phyloP scores from a whole-genome alignment of 2,797 vertebrate species.

The Heliangelus exortis region DNA sequence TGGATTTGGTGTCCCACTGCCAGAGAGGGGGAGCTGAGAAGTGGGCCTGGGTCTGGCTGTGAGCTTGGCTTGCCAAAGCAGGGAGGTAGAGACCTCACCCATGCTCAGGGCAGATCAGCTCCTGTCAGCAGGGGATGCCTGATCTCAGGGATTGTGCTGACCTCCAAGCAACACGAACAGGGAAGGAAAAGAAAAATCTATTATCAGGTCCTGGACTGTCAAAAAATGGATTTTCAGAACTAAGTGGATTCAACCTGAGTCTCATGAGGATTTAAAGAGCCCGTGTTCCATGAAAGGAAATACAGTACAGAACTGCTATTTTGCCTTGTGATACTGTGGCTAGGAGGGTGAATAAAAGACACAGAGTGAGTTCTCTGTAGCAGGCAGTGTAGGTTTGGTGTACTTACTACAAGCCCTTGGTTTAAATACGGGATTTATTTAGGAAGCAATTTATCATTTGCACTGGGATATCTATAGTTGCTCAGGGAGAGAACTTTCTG shows the following conservation, averaged over 20 bases:
- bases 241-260: not conserved
- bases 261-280: not conserved
- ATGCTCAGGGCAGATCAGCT: not conserved
- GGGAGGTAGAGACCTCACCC: not conserved
- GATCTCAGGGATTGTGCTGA: fast-evolving
- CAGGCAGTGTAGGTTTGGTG: not conserved
- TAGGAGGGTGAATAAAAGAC: not conserved
- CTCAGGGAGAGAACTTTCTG: not conserved
- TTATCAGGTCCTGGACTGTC: not conserved
- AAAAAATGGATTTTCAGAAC: not conserved
- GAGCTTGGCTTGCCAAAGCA: not conserved
- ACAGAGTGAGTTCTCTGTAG: not conserved
- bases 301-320: not conserved
- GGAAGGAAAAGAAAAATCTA: not conserved
- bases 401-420: not conserved
- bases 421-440: not conserved
- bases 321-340: not conserved
- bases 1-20: not conserved
- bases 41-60: not conserved
- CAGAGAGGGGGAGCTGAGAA: not conserved
- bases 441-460: not conserved
- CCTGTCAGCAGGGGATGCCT: not conserved
- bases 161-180: not conserved
- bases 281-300: not conserved
- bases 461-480: fast-evolving